Conservation (phyloP, 2,888 invertebrate species). For the Herminia tarsipennalis region DNA sequence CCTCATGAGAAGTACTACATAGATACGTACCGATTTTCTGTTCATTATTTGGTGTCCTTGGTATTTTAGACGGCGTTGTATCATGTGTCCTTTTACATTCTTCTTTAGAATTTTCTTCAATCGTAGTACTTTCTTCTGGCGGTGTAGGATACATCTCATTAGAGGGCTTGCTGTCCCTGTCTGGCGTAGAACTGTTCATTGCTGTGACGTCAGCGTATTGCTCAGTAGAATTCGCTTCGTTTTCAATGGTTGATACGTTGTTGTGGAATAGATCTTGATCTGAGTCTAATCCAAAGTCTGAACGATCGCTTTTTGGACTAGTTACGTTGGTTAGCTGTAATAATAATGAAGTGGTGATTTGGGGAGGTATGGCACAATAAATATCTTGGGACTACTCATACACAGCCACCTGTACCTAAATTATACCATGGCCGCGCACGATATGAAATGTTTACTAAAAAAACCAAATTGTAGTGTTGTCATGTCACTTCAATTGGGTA, state of each 20-base stretch:
- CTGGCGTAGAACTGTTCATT: constrained; percentile 2
- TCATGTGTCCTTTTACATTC: constrained; percentile 22
- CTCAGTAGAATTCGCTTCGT: constrained; percentile 4
- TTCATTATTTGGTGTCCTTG: constrained; percentile 52
- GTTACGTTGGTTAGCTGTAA: constrained; percentile 71
- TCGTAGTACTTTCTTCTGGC: too few species aligned
- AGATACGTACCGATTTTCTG: constrained; percentile 63
- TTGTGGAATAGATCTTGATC: constrained; percentile 57
- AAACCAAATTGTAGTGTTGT: too few species aligned
- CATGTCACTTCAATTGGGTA: too few species aligned
- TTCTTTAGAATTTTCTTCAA: constrained; percentile 18
- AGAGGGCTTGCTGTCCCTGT: background rate
- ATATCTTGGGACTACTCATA: too few species aligned
- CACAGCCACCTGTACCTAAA: too few species aligned
- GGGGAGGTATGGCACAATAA: too few species aligned
- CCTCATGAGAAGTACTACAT: too few species aligned
- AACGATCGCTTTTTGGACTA: constrained; percentile 62
- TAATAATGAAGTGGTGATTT: background rate
- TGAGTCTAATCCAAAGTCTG: constrained; percentile 57
- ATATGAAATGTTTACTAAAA: too few species aligned
- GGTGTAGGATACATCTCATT: background rate
- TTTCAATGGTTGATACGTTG: constrained; percentile 20
- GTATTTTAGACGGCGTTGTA: constrained; percentile 30
- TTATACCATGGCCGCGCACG: too few species aligned
- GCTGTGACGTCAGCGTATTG: background rate